phyloP scores from a whole-genome alignment of 2,888 invertebrate genomes.

The Pterobdella sp. region DNA sequence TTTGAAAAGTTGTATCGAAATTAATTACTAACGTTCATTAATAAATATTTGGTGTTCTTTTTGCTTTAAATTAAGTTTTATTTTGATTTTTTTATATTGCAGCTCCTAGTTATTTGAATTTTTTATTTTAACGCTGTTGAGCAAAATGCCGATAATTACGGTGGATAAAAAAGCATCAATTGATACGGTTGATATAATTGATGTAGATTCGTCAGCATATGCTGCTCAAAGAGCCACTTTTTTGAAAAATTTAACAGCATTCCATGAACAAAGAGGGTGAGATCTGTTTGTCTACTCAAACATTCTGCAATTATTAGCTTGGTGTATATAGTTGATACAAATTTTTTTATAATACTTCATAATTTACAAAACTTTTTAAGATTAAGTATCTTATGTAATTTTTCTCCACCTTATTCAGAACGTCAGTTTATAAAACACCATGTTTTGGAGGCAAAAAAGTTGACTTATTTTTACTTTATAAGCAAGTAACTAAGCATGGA shows the following conservation, averaged over 20 bases:
- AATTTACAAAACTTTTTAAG: neutral
- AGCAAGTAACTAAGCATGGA: slow-evolving; percentile 79
- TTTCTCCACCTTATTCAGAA: slow-evolving; percentile 53
- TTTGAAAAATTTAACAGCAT: slow-evolving; percentile 75
- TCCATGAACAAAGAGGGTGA: slow-evolving; percentile 85
- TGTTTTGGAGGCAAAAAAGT: slow-evolving; percentile 80
- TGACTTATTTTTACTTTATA: slow-evolving; percentile 83
- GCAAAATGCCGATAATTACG: neutral
- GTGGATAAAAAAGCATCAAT: neutral
- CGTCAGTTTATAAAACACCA: slow-evolving; percentile 64
- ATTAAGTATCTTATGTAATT: slow-evolving; percentile 16
- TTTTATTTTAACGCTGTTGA: too few relatives aligned
- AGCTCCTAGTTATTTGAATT: too few relatives aligned
- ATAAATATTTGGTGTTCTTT: too few relatives aligned
- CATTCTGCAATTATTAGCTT: neutral
- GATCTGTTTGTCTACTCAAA: slow-evolving; percentile 42
- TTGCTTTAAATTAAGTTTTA: too few relatives aligned
- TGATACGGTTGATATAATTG: neutral
- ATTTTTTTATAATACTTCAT: neutral
- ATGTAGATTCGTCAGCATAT: slow-evolving; percentile 2
- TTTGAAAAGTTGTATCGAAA: too few relatives aligned
- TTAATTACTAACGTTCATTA: too few relatives aligned
- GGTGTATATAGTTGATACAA: neutral
- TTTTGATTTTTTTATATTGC: too few relatives aligned
- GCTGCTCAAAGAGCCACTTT: slow-evolving; percentile 63